phyloP scores from a whole-genome alignment of 1,140 invertebrate genomes.

The Aphis craccivora region DNA sequence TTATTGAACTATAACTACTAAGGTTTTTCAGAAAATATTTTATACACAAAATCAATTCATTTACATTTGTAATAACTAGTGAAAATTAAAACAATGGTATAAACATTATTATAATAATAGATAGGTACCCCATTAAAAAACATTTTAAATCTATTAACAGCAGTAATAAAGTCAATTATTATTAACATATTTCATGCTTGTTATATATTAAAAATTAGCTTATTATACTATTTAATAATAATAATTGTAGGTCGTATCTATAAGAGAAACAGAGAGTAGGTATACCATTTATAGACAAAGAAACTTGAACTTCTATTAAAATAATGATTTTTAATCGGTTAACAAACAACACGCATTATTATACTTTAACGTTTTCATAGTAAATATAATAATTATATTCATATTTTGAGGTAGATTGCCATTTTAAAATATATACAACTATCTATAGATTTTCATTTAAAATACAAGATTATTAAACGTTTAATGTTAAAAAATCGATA shows the following conservation, averaged over 20 bases:
- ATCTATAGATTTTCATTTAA: not conserved
- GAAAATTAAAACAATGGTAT: not conserved
- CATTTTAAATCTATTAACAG: slow-evolving; percentile 7
- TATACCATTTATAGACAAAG: not conserved
- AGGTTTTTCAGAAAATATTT: not conserved
- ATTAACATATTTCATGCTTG: not conserved
- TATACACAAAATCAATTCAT: not conserved
- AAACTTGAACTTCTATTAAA: not conserved
- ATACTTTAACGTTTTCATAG: not conserved
- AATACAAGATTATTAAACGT: too few relatives aligned
- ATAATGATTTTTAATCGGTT: not conserved
- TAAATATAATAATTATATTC: not conserved
- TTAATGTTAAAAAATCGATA: too few relatives aligned
- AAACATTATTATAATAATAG: not conserved
- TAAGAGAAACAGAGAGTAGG: not conserved
- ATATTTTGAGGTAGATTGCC: not conserved
- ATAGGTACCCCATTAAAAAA: not conserved
- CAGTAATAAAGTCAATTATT: not conserved
- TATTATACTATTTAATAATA: not conserved
- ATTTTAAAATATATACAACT: not conserved
- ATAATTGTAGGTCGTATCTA: not conserved
- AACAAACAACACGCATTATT: not conserved
- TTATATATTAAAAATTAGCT: slow-evolving; percentile 6
- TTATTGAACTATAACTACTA: not conserved
- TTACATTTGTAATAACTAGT: not conserved